Base-by-base conservation (phyloP, 2,797 vertebrate species). In the Micrastur ruficollis region DNA sequence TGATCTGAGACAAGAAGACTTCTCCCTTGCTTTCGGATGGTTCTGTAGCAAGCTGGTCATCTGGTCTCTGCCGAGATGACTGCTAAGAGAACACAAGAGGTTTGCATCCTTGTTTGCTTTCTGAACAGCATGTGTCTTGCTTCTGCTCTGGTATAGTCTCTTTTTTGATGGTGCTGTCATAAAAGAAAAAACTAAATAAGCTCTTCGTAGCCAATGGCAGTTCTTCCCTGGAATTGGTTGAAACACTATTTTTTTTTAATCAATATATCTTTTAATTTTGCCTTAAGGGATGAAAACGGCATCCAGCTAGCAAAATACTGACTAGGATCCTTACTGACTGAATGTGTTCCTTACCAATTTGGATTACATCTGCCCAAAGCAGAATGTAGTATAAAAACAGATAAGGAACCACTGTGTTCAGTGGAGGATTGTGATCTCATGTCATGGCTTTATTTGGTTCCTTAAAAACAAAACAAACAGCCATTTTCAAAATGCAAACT, bases 171-270 rank as follows among this genome's bases (percentile, higher is more conserved):
- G 75, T 94, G 70, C 89, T 95, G 68, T 61, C 61, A 75, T 76
- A 83, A 91, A 90, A 94, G 49, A 46, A 71, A 49, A 40, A 70
- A 31, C 36, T 21, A 62, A 84, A 49, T 34, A 81, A 95, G 89
- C 23, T 94, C 13, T 79, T 73, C 25, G 49, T 80, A 76, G 67
- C 78, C 52, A 74, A 21, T 12, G 7, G 52, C 65, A 63, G 34
- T 22, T 84, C 55, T 46, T 12, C 16, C 59, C 32, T 61, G 68
- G 25, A 89, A 49, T 47, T 83, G 21, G 29, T 76, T 90, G 68
- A 75, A 95, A 96, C 68, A 90, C 93, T 92, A 78, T 53, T 42
- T 85, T 84, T 80, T 49, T 49, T 88, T 93, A 71, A 78, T 83
- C 17, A 50, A 46, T 31, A 0, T 7, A 9, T 56, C 23, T 84